A percentile compares a stretch with the other conserved stretches of the same genome.
Evolutionary conservation across 2,797 vertebrate species (phyloP).

Genomic region (Acanthurus leucopareius): DNA sequence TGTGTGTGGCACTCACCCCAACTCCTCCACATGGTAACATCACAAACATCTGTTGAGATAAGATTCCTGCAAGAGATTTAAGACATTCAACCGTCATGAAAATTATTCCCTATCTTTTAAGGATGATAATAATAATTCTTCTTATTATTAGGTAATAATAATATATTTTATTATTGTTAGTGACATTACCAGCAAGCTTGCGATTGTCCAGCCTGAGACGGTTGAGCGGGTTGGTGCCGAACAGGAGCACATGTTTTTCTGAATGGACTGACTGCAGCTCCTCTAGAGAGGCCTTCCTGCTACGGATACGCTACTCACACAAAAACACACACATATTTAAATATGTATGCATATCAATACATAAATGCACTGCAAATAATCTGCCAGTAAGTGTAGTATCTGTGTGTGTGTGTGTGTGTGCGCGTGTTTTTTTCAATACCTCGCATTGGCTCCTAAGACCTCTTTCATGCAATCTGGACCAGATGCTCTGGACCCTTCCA

Average conservation of each 20-base stretch:
- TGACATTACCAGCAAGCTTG: constrained; percentile 79
- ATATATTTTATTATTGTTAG: neutral
- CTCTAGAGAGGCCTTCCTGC: constrained; percentile 90
- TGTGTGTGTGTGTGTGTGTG: neutral
- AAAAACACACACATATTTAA: constrained; percentile 45
- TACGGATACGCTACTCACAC: constrained; percentile 79
- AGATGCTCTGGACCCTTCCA: constrained; percentile 93
- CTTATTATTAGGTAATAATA: neutral
- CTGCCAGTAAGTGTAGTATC: neutral
- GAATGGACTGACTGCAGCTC: constrained; percentile 92
- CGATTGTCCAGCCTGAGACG: constrained; percentile 91
- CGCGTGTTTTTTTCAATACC: constrained; percentile 76
- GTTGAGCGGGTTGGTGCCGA: constrained; percentile 91
- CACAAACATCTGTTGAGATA: constrained; percentile 88
- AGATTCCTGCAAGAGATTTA: constrained; percentile 84
- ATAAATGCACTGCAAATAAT: neutral
- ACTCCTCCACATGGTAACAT: constrained; percentile 93
- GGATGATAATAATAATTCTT: neutral
- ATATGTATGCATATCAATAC: neutral
- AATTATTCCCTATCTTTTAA: too few species aligned
- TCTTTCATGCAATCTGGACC: constrained; percentile 91
- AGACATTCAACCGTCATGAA: constrained; percentile 13
- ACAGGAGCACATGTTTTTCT: constrained; percentile 89
- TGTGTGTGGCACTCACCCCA: constrained; percentile 87
- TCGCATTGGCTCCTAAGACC: constrained; percentile 91